Base-by-base conservation (phyloP, 2,888 invertebrate species). In the Chrysomela aeneicollis region DNA sequence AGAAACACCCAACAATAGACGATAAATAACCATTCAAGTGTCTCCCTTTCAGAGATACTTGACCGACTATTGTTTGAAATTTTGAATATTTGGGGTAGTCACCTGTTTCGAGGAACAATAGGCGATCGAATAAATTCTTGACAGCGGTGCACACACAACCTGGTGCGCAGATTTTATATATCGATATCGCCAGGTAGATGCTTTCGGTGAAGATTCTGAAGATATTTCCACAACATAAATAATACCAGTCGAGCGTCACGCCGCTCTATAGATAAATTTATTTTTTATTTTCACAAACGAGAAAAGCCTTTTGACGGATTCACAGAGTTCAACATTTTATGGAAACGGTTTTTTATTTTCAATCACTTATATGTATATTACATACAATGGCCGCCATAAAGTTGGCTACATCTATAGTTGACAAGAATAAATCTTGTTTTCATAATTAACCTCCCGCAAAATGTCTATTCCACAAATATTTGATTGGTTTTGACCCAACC, bases 61-160 rank as follows among this genome's bases (percentile, higher is more conserved):
- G 66, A 62, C 65, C 66, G 55, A 59, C 66, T 61, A 66, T 66
- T 66, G 66, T 66, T 66, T 66, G 58, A 66, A 66, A 66, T 66
- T 66, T 66, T 62, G 66, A 66, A 66, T 66, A 66, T 66, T 66
- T 62, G 49, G 62, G 61, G 61, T 62, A 66, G 66, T 66, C 66
- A 66, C 66, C 66, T 66, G 66, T 66, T 66, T 62, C 59, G 58
- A 51, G 59, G 59, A 59, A 66, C 66, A 66, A 66, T 62, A 66
- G 42, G 66, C 66, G 62, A 59, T 59, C 55, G 62, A 66, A 62
- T 62, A 66, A 66, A 66, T 66, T 66, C 66, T 66, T 66, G 59
- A 42, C 59, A 59, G 54, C 35, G 54, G 59, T 58, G 49, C 59
- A 66, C 59, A 66, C 59, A 66, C 61, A 66, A 66, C 61, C 59